Evolutionary conservation across 2,888 invertebrate species (phyloP).

Genomic region (Alentia gelatinosa): DNA sequence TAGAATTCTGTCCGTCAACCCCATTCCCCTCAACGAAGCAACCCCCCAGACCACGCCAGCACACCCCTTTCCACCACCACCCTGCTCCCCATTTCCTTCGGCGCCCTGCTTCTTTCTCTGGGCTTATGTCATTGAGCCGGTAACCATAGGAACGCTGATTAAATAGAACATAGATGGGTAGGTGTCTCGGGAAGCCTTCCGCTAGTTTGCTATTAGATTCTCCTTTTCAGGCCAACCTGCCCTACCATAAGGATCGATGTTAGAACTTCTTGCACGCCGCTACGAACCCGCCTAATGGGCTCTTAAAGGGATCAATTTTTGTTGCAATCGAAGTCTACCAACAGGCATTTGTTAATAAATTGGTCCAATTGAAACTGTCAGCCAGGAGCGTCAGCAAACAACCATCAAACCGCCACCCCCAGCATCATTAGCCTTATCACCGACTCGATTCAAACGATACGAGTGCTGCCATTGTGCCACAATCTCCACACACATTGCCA

Average conservation of each 20-base stretch:
- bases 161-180: slow-evolving; percentile 13
- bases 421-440: slow-evolving; percentile 18
- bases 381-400: slow-evolving; percentile 11
- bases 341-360: slow-evolving; percentile 46
- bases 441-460: background rate
- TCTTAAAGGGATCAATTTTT: slow-evolving; percentile 38
- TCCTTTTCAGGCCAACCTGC: background rate
- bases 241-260: background rate
- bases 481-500: background rate
- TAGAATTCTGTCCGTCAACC: background rate
- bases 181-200: background rate
- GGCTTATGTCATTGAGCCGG: slow-evolving; percentile 18
- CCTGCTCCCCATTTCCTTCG: background rate
- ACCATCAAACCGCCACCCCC: background rate
- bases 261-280: background rate
- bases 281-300: background rate
- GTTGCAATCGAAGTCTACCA: slow-evolving; percentile 18
- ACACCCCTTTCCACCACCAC: background rate
- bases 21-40: background rate
- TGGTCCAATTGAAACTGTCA: slow-evolving; percentile 52
- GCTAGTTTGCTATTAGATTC: slow-evolving; percentile 48
- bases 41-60: background rate
- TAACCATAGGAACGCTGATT: slow-evolving; percentile 44
- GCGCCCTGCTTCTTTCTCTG: background rate
- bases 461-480: background rate